These are phyloP conservation scores for Gastrophysa polygoni DNA, from an alignment of 2,888 invertebrate genomes.

Conservation along the genomic window DNA sequence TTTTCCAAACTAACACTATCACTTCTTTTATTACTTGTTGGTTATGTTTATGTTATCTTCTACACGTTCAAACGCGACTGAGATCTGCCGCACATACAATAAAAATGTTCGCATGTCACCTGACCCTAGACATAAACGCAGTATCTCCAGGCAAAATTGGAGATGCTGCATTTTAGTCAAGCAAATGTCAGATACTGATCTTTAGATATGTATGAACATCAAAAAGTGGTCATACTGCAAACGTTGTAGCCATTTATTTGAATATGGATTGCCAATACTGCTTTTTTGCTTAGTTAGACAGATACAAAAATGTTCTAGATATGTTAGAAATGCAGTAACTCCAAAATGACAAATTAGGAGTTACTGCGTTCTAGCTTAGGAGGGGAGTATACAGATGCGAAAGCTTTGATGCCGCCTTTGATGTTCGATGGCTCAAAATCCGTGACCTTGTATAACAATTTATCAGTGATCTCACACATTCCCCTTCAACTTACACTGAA, in stretches of 20 bases:
- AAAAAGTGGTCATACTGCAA: slow-evolving; percentile 12
- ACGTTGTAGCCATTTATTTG: slow-evolving; percentile 10
- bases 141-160: slow-evolving; percentile 12
- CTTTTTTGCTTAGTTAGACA: slow-evolving; percentile 13
- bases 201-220: slow-evolving; percentile 12
- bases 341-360: background rate
- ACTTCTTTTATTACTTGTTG: slow-evolving; percentile 9
- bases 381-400: slow-evolving; percentile 2
- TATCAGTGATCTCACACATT: too few species aligned
- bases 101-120: slow-evolving; percentile 11
- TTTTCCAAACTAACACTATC: slow-evolving; percentile 10
- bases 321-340: slow-evolving; percentile 10
- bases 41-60: slow-evolving; percentile 11
- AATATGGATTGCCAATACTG: slow-evolving; percentile 11
- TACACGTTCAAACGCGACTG: slow-evolving; percentile 13
- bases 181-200: slow-evolving; percentile 12
- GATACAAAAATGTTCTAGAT: slow-evolving; percentile 12
- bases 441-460: too few species aligned
- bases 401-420: too few species aligned
- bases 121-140: slow-evolving; percentile 13
- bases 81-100: slow-evolving; percentile 13
- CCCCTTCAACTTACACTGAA: too few species aligned
- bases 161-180: slow-evolving; percentile 11
- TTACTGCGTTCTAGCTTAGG: slow-evolving; percentile 7
- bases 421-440: too few species aligned